phyloP scores from a whole-genome alignment of 2,888 invertebrate genomes.

The Apodemia hepburni region DNA sequence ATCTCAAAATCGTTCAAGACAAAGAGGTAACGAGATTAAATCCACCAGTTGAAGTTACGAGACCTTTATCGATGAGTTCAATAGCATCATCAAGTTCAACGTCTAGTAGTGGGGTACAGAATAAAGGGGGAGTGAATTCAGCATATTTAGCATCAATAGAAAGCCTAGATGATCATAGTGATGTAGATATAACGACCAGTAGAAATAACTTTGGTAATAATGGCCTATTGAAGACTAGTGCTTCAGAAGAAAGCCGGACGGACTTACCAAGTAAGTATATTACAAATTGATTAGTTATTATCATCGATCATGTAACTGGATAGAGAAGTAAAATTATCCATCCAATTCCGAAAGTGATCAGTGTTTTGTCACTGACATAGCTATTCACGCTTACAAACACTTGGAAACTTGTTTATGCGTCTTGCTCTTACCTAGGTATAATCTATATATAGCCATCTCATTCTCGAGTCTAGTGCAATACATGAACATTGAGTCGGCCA shows the following conservation, averaged over 20 bases:
- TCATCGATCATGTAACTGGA: too few relatives aligned
- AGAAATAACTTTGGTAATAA: conserved; percentile 69
- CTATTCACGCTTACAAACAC: too few relatives aligned
- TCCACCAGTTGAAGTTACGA: conserved; percentile 76
- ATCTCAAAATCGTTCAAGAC: conserved; percentile 61
- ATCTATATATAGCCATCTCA: too few relatives aligned
- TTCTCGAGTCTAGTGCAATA: too few relatives aligned
- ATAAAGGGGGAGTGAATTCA: conserved; percentile 83
- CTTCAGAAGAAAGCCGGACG: conserved; percentile 54
- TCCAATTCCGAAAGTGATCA: too few relatives aligned
- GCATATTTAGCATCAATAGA: conserved; percentile 94
- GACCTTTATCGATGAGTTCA: conserved; percentile 88
- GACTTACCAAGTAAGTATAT: conserved; percentile 56
- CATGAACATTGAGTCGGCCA: too few relatives aligned
- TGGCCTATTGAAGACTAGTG: conserved; percentile 53
- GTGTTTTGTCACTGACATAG: too few relatives aligned
- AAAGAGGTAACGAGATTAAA: conserved; percentile 73
- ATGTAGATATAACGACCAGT: conserved; percentile 80
- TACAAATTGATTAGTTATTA: neutral
- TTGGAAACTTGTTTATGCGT: too few relatives aligned
- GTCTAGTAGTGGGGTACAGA: conserved; percentile 81
- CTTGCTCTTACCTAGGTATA: too few relatives aligned
- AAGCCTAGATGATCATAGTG: conserved; percentile 91
- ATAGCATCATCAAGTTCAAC: conserved; percentile 87
- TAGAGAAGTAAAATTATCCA: too few relatives aligned